Evolutionary conservation across 2,888 invertebrate species (phyloP), one percentile per base, ranked within the genome.

Genomic region (Salticus scenicus): DNA sequence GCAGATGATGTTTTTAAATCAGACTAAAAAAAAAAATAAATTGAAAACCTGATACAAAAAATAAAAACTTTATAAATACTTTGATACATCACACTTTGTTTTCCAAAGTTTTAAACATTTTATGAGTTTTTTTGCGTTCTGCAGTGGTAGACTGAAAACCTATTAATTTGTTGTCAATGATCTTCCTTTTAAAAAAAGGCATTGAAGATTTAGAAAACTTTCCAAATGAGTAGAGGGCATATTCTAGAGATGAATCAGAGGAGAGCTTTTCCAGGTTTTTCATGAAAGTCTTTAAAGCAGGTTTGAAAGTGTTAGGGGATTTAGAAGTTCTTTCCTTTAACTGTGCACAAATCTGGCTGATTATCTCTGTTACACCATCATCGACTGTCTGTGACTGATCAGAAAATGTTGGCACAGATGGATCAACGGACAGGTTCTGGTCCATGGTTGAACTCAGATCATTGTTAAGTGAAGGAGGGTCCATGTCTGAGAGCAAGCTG

Each of bases 71-170:
- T 37, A 7, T 37, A 37, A 37, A 37, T 7, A 37, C 37, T 7
- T 2, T 14, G 17, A 17, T 24, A 57, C 57, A 57, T 57, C 57
- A 57, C 1, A 57, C 4, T 24, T 57, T 8, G 4, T 57, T 57
- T 24, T 57, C 4, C 5, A 5, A 57, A 57, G 24, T 57, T 78
- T 78, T 12, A 71, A 42, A 42, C 71, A 71, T 24, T 78, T 78
- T 1, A 64, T n/a, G 27, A 69, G 27, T 70, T n/a, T 57, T 51
- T 31, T 70, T 85, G 31, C 80, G 14, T n/a, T 86, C 86, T 0
- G 80, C 80, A 5, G n/a, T n/a, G n/a, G 80, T 66, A 20, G 86
- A 80, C n/a, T 86, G 86, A 37, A 86, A 57, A n/a, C 86, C 86
- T 33, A 86, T 71, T 14, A 86, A 33, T 57, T 80, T 86, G 63